Evolutionary conservation across 2,113 vertebrate species (phyloP).

Genomic region (Neolamprologus kungweensis): DNA sequence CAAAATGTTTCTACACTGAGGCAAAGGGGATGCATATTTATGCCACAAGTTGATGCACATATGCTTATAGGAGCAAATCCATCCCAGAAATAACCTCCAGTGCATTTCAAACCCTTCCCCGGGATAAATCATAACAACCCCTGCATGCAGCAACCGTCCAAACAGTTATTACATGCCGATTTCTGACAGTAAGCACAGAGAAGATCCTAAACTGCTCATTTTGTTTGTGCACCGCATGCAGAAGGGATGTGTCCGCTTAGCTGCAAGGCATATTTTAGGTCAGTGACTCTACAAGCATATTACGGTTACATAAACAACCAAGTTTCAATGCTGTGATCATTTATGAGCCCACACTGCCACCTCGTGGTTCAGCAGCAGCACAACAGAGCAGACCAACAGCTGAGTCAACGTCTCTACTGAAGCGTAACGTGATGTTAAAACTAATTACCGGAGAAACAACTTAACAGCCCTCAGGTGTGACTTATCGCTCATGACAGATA

Average conservation of each 20-base stretch:
- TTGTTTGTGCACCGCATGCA: not conserved
- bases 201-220: not conserved
- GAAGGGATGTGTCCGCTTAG: not conserved
- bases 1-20: not conserved
- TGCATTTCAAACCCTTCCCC: not conserved
- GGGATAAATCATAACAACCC: not conserved
- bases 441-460: not conserved
- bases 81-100: not conserved
- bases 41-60: not conserved
- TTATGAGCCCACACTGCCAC: not conserved
- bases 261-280: conserved; percentile 10
- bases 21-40: not conserved
- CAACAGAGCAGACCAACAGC: not conserved
- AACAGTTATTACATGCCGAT: not conserved
- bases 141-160: not conserved
- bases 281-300: conserved; percentile 17
- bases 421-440: not conserved
- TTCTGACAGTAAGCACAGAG: not conserved
- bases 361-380: not conserved
- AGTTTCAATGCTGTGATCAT: not conserved
- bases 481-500: not conserved
- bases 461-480: not conserved
- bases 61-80: not conserved
- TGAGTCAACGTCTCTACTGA: not conserved
- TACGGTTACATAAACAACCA: conserved; percentile 8